Base-by-base conservation (phyloP, 1,140 invertebrate genomes). In the Psix sp. region DNA sequence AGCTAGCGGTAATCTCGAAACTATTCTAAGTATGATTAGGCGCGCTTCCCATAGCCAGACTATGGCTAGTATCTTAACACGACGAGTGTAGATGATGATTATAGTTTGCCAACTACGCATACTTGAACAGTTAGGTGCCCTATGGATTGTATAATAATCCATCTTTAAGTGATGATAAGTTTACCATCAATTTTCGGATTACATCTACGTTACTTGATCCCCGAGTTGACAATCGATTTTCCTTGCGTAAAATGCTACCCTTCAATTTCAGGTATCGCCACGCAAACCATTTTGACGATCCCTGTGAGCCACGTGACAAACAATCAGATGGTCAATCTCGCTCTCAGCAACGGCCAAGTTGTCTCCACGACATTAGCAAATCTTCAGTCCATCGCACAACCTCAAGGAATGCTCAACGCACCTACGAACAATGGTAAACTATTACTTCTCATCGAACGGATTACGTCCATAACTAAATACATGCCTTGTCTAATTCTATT, bases 241-340 rank as follows among this genome's bases (percentile, higher is more conserved):
- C 16, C 16, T 13, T 9, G 54, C 14, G 26, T 3, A 13, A 29
- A 54, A 40, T 9, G 11, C 13, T 43, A 29, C 11, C 49, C 14
- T 35, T 16, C 11, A 0, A 15, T 72, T 72, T 14, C 85, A 96
- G 95, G 95, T 65, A 94, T 97, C 78, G 94, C 95, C 13, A 94
- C 95, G 10, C 96, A 97, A 85, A 97, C 95, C 73, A 96, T 98
- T 51, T 89, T 98, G 43, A 97, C 95, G 35, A 97, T 97, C 81
- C 96, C 96, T 10, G 93, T 96, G 13, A 94, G 92, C 81, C 93
- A 93, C 83, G 92, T 93, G 46, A 93, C 92, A 82, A 93, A 92
- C 80, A 93, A 93, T 79, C 93, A 94, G 84, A 93, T 94, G 89
- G 93, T 94, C 29, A 95, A 92, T 83, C 86, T 92, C 81, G 93